Base-by-base conservation (phyloP, 2,888 invertebrate genomes). In the Thereva nobilitata region DNA sequence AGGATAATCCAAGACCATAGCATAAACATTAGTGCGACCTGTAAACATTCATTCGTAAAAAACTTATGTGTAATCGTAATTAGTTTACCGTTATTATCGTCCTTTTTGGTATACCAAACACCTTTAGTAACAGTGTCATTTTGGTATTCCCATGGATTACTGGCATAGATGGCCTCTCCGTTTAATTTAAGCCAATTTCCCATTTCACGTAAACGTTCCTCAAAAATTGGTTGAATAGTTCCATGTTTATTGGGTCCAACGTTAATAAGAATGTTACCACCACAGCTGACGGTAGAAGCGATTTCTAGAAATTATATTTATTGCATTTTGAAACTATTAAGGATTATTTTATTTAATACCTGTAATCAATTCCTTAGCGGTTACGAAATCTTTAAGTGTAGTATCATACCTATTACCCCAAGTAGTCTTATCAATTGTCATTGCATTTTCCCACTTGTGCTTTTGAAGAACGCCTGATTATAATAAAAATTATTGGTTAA, bases 371-470 rank as follows among this genome's bases (percentile, higher is more conserved):
- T 93, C 88, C 37, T 86, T 77, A 2, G 85, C 83, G 1, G 86
- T 87, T 70, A 91, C 78, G 72, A 89, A 89, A 73, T 93, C 89
- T 5, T 82, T 76, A 0, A 93, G 73, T 3, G 81, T 79, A n/a
- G 92, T 88, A 74, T 92, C 87, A 72, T 91, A 85, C 50, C 93
- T 82, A 76, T 87, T 93, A 0, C 95, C 95, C 95, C 95, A 96
- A 0, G 95, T 94, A 10, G 82, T 75, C 72, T 84, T 86, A 76
- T 98, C 97, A 49, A 98, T 83, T 0, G 97, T 95, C 85, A 97
- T 91, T 35, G 92, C 92, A 79, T 97, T 97, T 80, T 97, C 97
- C 95, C 96, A 98, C 82, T 98, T 98, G 75, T 93, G 93, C 0
- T 78, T 71, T 73, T 86, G 86, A 6, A 90, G 79, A n/a, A 84